Evolutionary conservation across 2,888 invertebrate species (phyloP).

Genomic region (Drosophila recens): DNA sequence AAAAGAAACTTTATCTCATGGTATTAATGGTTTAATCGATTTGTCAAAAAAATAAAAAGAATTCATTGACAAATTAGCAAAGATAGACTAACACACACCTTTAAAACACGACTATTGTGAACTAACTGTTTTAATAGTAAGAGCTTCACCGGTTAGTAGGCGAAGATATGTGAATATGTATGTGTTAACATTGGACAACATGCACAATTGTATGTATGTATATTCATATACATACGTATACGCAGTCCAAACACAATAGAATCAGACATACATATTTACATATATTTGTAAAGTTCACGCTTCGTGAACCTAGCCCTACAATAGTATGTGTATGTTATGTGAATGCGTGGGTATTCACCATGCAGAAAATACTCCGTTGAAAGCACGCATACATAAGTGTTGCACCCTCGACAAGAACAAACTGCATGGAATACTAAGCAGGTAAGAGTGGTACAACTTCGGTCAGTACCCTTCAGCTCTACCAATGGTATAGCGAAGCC

Average conservation of each 20-base stretch:
- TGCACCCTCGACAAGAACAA: neutral
- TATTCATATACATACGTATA: neutral
- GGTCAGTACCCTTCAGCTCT: neutral
- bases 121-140: constrained; percentile 40
- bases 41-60: constrained; percentile 8
- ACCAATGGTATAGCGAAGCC: neutral
- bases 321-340: neutral
- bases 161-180: constrained; percentile 16
- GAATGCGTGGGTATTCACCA: constrained; percentile 3
- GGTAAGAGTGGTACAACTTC: neutral
- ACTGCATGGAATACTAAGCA: constrained; percentile 6
- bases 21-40: constrained; percentile 13
- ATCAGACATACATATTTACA: neutral
- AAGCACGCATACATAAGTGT: neutral
- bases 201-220: neutral
- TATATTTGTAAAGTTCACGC: constrained; percentile 50
- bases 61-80: neutral
- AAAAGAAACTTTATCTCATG: neutral
- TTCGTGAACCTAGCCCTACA: constrained; percentile 30
- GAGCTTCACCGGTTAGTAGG: constrained; percentile 24
- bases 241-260: constrained; percentile 1
- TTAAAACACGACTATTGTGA: constrained; percentile 21
- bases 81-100: constrained; percentile 9
- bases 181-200: neutral
- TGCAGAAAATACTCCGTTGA: constrained; percentile 1